Evolutionary conservation across 2,797 vertebrate species (phyloP), one percentile per base, ranked within the genome.

Genomic region (Masticophis lateralis): DNA sequence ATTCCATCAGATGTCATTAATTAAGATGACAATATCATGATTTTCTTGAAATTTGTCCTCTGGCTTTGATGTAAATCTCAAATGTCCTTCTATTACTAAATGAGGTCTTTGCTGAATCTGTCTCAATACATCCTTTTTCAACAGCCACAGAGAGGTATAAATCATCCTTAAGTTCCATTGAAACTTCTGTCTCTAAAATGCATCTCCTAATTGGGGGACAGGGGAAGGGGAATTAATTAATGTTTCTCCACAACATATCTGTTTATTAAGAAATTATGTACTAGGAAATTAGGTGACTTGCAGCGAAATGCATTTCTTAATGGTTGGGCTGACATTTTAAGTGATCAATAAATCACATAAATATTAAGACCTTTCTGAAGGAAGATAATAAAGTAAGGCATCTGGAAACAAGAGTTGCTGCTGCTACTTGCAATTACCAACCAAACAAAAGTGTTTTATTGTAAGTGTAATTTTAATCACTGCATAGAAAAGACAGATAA

Each of bases 231-330:
- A 61, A 94, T 97, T 98, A 97, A 98, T 98, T 97, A 98, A 98
- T 97, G 96, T 95, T 93, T 95, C 95, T 56, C 95, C 95, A 96
- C 96, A 96, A 98, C 96, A 96, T 95, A 95, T 95, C 97, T 98
- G 97, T 98, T 98, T 98, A 97, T 97, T 98, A 98, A 97, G 97
- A 97, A 97, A 98, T 98, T 97, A 98, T 97, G 97, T 97, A 96
- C 97, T 97, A 96, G 96, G 97, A 97, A 98, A 97, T 98, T 96
- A 98, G 97, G 96, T 96, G 93, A 94, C 74, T 92, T 96, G 93
- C 95, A 95, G 96, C 95, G 96, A 97, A 97, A 96, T 97, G 97
- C 96, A 95, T 94, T 97, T 97, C 95, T 94, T 98, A 98, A 98
- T 97, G 97, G 97, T 32, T 4, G 88, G 94, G 96, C 94, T 98